phyloP scores from a whole-genome alignment of 2,888 invertebrate species.

The Nephrocerus scutellatus region DNA sequence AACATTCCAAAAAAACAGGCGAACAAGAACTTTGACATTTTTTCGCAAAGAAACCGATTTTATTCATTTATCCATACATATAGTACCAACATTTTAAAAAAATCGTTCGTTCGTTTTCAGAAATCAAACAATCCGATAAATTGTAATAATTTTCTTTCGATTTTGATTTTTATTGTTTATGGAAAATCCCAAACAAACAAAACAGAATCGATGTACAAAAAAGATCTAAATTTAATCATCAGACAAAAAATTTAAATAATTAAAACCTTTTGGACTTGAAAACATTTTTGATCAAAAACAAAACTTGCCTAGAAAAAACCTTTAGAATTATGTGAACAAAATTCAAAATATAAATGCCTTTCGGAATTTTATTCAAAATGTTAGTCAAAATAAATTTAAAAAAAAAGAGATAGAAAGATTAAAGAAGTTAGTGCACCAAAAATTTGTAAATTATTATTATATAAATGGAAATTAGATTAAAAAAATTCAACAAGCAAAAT shows the following conservation, averaged over 20 bases:
- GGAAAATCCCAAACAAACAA: conserved; percentile 25
- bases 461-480: too few species aligned
- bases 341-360: conserved; percentile 38
- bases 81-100: too few species aligned
- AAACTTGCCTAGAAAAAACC: conserved; percentile 25
- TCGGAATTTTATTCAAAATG: conserved; percentile 44
- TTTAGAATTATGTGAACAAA: conserved; percentile 32
- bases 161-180: too few species aligned
- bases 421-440: background rate
- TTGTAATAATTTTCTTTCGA: too few species aligned
- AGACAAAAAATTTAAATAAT: background rate
- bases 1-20: too few species aligned
- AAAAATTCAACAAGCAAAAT: conserved; percentile 11
- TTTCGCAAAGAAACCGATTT: too few species aligned
- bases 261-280: conserved; percentile 16
- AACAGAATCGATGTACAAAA: conserved; percentile 8
- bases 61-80: too few species aligned
- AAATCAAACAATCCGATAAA: too few species aligned
- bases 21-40: too few species aligned
- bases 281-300: conserved; percentile 24
- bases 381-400: conserved; percentile 18
- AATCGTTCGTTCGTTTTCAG: too few species aligned
- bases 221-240: conserved; percentile 21
- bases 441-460: too few species aligned
- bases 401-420: conserved; percentile 17